Evolutionary conservation across 2,888 invertebrate genomes (phyloP), one percentile per base, ranked within the genome.

Genomic region (Micoletzkya japonica): DNA sequence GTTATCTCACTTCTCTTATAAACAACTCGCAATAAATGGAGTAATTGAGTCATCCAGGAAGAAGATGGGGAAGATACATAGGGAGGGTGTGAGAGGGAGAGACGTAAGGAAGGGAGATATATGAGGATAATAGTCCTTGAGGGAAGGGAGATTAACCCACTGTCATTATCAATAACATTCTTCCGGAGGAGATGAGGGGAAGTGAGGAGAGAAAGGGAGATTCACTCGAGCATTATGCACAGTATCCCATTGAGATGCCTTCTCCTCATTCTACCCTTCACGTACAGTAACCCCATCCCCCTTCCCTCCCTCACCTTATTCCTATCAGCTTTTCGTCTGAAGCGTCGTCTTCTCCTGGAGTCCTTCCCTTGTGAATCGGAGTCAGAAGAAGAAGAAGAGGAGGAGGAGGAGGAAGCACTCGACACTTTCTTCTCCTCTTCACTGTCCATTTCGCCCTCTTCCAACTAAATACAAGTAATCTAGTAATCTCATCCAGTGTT

Each of bases 371-470:
- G 56, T 17, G 37, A 56, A 57, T 57, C 57, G n/a, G 56, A 39
- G 39, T 57, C 57, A 30, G 59, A 30, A 14, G 59, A 59, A 14
- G 56, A 44, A 0, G 67, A 57, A 6, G 67, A 67, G 39, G 67
- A 57, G 28, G 56, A 56, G 14, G 37, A 39, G 24, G 64, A 64
- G 4, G 64, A 32, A 10, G 44, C 10, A 14, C 20, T 10, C 26
- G 24, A 3, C 26, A 3, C 4, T 26, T 64, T 64, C 52, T 57
- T 67, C 7, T 67, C 66, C 37, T 39, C 56, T 6, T 56, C 67
- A 39, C 26, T 26, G 14, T 56, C 67, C 67, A 67, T 67, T 34
- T 67, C 67, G 24, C 67, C 67, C 44, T 67, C 67, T 57, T 67
- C 67, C 57, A 67, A 67, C 67, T 67, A 30, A 52, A 50, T 50